phyloP scores from a whole-genome alignment of 2,888 invertebrate species.

The Carcina quercana region DNA sequence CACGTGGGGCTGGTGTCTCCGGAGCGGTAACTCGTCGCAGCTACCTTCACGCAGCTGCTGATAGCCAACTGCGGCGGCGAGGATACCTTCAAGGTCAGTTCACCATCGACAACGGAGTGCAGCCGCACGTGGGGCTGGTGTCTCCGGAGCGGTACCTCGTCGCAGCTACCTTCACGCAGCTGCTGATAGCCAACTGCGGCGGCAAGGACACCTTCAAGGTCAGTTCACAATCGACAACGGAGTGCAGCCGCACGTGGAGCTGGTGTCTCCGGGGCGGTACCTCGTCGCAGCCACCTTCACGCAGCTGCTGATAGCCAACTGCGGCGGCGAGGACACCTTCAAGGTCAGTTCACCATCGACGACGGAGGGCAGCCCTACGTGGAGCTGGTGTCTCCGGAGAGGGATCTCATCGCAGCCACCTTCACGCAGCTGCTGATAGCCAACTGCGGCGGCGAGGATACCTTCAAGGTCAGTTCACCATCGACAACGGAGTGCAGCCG shows the following conservation, averaged over 20 bases:
- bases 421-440: constrained; percentile 93
- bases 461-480: constrained; percentile 91
- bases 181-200: constrained; percentile 93
- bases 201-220: constrained; percentile 95
- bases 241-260: constrained; percentile 86
- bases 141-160: constrained; percentile 92
- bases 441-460: constrained; percentile 96
- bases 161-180: constrained; percentile 93
- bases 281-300: constrained; percentile 95
- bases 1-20: constrained; percentile 87
- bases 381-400: constrained; percentile 86
- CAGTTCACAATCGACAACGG: constrained; percentile 93
- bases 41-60: constrained; percentile 93
- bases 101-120: constrained; percentile 90
- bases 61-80: constrained; percentile 96
- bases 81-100: constrained; percentile 93
- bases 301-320: constrained; percentile 92
- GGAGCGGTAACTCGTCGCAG: constrained; percentile 92
- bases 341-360: constrained; percentile 90
- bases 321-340: constrained; percentile 96
- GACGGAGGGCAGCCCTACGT: constrained; percentile 92
- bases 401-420: constrained; percentile 94
- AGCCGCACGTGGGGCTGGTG: constrained; percentile 87
- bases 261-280: constrained; percentile 89
- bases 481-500: constrained; percentile 93